Percentiles rank a stretch among this genome's conserved stretches.
These are phyloP conservation scores for Helicolenus hilgendorfi DNA, from an alignment of 2,797 vertebrate species.

Conservation along the genomic window DNA sequence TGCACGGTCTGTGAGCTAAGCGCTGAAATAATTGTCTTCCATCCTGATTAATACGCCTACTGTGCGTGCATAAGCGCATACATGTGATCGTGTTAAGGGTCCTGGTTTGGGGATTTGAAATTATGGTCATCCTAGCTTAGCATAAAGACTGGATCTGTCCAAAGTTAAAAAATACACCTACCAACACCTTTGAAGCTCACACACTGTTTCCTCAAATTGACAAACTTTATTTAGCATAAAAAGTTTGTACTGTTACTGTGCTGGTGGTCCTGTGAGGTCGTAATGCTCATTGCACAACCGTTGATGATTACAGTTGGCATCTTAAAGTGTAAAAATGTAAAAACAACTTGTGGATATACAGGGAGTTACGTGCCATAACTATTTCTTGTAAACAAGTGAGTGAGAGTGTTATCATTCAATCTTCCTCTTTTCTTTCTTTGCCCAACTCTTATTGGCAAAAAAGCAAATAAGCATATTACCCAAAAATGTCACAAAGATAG, in stretches of 20 bases:
- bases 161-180: not conserved
- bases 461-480: not conserved
- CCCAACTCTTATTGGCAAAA: not conserved
- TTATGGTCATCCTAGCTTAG: not conserved
- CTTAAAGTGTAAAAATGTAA: not conserved
- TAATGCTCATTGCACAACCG: not conserved
- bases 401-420: too few species aligned
- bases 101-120: too few species aligned
- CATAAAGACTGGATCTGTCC: not conserved
- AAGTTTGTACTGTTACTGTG: not conserved
- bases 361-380: not conserved
- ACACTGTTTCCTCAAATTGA: fast-evolving
- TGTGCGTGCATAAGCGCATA: too few species aligned
- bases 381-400: not conserved
- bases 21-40: too few species aligned
- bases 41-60: too few species aligned
- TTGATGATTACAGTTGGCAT: not conserved
- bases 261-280: not conserved
- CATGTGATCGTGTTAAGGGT: too few species aligned
- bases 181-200: not conserved
- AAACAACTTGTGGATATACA: not conserved
- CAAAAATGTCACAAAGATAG: not conserved
- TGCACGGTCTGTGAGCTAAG: too few species aligned
- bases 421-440: not conserved
- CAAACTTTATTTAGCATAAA: not conserved